Evolutionary conservation across 2,888 invertebrate genomes (phyloP), one percentile per base, ranked within the genome.

Genomic region (Platerodrilus igneus): DNA sequence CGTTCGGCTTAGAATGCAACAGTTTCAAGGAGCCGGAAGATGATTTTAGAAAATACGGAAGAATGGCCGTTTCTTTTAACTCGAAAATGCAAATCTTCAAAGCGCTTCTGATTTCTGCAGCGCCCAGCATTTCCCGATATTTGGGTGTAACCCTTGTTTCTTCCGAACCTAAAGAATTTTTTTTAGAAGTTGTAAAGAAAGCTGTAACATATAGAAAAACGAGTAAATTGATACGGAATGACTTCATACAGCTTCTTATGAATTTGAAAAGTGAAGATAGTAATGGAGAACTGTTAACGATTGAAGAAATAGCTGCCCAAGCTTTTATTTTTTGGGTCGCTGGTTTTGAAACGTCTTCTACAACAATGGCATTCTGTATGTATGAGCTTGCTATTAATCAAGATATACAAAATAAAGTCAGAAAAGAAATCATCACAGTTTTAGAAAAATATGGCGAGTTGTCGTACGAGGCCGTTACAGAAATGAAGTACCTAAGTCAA

Each of bases 1-100:
- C 75, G 5, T 78, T 78, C 55, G 78, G 77, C 10, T 64, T 78
- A 2, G 73, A 77, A 15, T 43, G 42, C 13, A 34, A 37, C n/a
- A 33, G 29, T 1, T 30, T 43, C 8, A 26, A 19, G 1, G 48
- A 73, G 73, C 48, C 72, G 76, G 48, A 72, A 72, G 14, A 69
- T 77, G 30, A 66, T 3, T 43, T 38, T 25, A 27, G 23, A 11
- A n/a, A 29, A 4, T 17, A 43, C 6, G 42, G 37, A 6, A 33
- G 21, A 21, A 29, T 21, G 17, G 10, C 34, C 7, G 37, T 43
- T 8, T 22, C 15, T 8, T 17, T 13, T 14, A 26, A 13, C 9
- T 16, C 18, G 13, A 31, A n/a, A 19, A n/a, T 27, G 6, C n/a
- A n/a, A 1, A 25, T 35, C n/a, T n/a, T n/a, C n/a, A n/a, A n/a